A percentile compares a stretch with the other conserved stretches of the same genome.
Conservation (phyloP, 2,797 vertebrate genomes). For the Adelosebastes latens region DNA sequence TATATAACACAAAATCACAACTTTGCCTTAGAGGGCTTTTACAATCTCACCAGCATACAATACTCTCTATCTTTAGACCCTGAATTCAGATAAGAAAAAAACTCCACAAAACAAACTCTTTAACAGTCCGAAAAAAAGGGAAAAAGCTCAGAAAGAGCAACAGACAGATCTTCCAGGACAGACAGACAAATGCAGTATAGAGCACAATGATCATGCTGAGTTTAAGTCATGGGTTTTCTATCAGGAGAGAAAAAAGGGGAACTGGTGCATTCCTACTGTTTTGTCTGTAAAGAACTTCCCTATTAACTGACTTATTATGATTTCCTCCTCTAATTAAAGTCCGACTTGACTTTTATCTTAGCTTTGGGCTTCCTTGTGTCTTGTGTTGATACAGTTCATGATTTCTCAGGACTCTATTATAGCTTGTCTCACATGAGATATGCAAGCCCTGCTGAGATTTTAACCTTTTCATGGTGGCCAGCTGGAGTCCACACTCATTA, state of each 20-base stretch:
- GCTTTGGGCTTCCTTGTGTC: constrained; percentile 14
- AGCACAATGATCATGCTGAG: not conserved
- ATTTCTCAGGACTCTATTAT: constrained; percentile 52
- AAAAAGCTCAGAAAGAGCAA: not conserved
- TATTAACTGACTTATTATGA: not conserved
- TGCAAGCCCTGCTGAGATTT: constrained; percentile 67
- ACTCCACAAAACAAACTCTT: not conserved
- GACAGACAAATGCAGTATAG: not conserved
- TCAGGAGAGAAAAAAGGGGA: not conserved
- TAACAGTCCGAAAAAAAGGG: not conserved
- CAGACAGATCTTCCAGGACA: not conserved
- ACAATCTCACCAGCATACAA: not conserved
- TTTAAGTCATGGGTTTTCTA: not conserved
- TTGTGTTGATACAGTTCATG: constrained; percentile 15
- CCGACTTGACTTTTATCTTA: constrained; percentile 23
- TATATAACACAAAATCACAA: not conserved
- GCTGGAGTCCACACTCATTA: constrained; percentile 81
- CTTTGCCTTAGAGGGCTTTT: not conserved
- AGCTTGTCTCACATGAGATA: constrained; percentile 55
- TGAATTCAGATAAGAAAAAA: not conserved
- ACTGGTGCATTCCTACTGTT: not conserved
- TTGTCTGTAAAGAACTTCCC: not conserved
- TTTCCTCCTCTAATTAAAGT: constrained; percentile 14
- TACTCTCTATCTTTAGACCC: not conserved
- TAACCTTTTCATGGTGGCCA: constrained; percentile 79